Base-by-base conservation (phyloP, 2,113 vertebrate genomes). In the Neopipo cinnamomea region DNA sequence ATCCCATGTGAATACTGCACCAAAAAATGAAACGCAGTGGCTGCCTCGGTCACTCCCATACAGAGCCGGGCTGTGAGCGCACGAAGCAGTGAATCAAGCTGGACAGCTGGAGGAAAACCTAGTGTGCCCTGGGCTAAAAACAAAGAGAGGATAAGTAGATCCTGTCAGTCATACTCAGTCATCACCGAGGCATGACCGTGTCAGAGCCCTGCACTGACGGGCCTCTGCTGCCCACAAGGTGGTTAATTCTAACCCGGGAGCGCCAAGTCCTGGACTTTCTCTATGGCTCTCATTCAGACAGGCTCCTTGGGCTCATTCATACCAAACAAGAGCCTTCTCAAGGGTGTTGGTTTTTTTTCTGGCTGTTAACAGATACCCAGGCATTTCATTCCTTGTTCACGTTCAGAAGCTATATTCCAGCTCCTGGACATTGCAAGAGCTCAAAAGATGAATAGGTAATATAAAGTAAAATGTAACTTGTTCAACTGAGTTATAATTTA, bases 21-120 rank as follows among this genome's bases (percentile, higher is more conserved):
- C 3, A 0, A 86, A 31, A 89, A 85, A 49, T 15, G 12, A 82
- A 75, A 74, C 81, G 49, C 2, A 0, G 22, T 67, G 85, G 35
- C 80, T 85, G 66, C 41, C 78, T 74, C 82, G 72, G 53, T 97
- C 2, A 9, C 73, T 88, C 68, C 85, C 39, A 0, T 44, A 20
- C 2, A 14, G 63, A 61, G 77, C 59, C 9, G 13, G 68, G 72
- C 91, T 77, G 71, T 11, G 67, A 67, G 78, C 8, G 4, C 92
- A 96, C 95, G 93, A 97, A 97, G 91, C 65, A 76, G 86, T 95
- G 92, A 96, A 95, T 90, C 85, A 95, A 90, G 47, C 56, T 15
- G 55, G 96, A 91, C 88, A 96, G 91, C 80, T 82, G 58, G 41
- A 96, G 81, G 49, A 92, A 81, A 92, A 84, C 44, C 91, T 72